Conservation (phyloP, 2,113 vertebrate genomes). For the Rhodinocichla rosea region DNA sequence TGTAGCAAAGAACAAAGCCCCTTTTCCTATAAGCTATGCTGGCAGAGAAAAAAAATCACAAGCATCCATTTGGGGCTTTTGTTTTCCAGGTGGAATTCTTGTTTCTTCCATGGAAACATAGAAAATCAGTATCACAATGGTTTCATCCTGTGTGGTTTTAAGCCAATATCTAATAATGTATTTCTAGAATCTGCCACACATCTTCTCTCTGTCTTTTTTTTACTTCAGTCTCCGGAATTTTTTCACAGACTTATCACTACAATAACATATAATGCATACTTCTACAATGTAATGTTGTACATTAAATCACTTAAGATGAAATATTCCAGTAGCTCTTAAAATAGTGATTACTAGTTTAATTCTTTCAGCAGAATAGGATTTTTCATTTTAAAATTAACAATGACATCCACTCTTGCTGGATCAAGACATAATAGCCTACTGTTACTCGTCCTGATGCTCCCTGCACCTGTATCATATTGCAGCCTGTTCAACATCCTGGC, state of each 20-base stretch:
- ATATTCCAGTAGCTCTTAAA: not conserved
- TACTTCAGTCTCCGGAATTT: not conserved
- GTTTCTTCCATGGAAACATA: not conserved
- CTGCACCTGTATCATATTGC: not conserved
- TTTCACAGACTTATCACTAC: not conserved
- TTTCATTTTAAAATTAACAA: not conserved
- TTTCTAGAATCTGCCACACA: not conserved
- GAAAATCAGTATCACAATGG: not conserved
- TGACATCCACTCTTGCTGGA: not conserved
- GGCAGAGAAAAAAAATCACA: constrained; percentile 39
- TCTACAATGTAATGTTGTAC: not conserved
- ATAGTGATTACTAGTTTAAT: not conserved
- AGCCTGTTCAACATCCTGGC: not conserved
- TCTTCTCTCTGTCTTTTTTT: not conserved
- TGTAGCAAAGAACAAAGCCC: constrained; percentile 72
- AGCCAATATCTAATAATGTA: not conserved
- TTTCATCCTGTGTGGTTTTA: not conserved
- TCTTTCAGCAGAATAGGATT: not conserved
- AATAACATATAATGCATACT: not conserved
- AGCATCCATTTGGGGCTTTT: constrained; percentile 30
- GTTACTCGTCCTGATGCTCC: not conserved
- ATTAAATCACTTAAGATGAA: not conserved
- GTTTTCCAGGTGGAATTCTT: constrained; percentile 14
- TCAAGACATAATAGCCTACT: not conserved
- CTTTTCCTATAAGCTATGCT: not conserved